phyloP scores from a whole-genome alignment of 2,888 invertebrate genomes.

The Nemoura dubitans region DNA sequence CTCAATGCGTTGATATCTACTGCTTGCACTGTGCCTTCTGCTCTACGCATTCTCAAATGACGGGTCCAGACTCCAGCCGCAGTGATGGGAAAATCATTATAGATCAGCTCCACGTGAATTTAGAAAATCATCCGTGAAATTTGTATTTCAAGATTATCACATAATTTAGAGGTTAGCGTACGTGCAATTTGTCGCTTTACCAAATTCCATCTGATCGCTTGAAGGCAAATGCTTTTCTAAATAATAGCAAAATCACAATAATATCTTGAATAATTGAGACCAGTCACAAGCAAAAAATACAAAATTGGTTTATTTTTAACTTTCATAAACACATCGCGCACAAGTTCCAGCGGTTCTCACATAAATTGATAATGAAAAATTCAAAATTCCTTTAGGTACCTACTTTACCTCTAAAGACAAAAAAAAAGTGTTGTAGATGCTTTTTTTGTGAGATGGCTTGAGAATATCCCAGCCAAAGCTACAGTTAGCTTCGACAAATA shows the following conservation, averaged over 20 bases:
- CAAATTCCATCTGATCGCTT: not conserved
- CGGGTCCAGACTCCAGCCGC: not conserved
- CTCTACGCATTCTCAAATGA: no score
- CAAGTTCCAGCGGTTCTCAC: not conserved
- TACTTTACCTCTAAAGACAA: not conserved
- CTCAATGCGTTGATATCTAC: no score
- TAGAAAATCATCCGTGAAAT: not conserved
- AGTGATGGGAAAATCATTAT: not conserved
- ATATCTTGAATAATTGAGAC: not conserved
- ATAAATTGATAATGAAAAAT: slow-evolving; percentile 1
- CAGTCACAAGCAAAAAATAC: not conserved
- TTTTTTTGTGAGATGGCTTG: not conserved
- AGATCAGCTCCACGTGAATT: not conserved
- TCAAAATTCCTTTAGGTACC: not conserved
- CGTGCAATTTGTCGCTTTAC: not conserved
- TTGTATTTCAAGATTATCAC: not conserved
- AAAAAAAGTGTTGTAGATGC: not conserved
- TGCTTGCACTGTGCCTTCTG: no score
- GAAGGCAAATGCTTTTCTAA: not conserved
- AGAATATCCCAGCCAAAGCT: not conserved
- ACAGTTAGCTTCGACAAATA: slow-evolving; percentile 2
- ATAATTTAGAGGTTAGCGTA: not conserved
- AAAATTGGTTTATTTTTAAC: not conserved
- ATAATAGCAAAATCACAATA: not conserved
- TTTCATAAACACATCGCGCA: not conserved